Evolutionary conservation across 1,140 invertebrate species (phyloP), one percentile per base, ranked within the genome.

Genomic region (Callitettix versicolor): DNA sequence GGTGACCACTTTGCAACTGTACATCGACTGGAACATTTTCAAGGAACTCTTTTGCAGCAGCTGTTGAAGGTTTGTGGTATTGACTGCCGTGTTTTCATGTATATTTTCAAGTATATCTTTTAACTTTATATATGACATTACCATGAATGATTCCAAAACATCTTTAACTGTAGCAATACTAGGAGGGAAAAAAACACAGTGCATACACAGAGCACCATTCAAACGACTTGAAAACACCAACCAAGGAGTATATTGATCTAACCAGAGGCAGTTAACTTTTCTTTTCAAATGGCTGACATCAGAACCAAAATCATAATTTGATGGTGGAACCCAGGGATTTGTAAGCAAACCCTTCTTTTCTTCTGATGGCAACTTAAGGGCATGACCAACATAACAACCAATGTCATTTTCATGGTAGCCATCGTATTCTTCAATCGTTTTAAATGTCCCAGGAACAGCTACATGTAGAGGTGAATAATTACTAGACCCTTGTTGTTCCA

Each of bases 131-230:
- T 43, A 58, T 51, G 53, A 24, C 44, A 30, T 55, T 50, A 55
- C 43, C 20, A 64, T 59, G 56, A 61, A 63, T 41, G 57, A 61
- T 14, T 53, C 55, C 43, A 60, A 51, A 56, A 60, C 41, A 47
- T 58, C 58, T 57, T 33, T 58, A 33, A 55, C 15, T 33, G 22
- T 55, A 38, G 53, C 53, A 17, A 36, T 58, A 21, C 12, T n/a
- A 36, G 46, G 55, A 55, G 57, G 58, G 43, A 65, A 63, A 36
- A 61, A 58, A 50, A 60, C 50, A 52, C 62, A 63, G 53, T 60
- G 52, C 26, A 49, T 44, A 55, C 61, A 61, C 18, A 61, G 56
- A 59, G 63, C 58, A 40, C 65, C 64, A 59, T 65, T 66, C 33
- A 64, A 52, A 44, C 53, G 24, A 26, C 42, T 56, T 53, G 62